phyloP scores from a whole-genome alignment of 2,113 vertebrate species.

The Periophthalmodon schlosseri region DNA sequence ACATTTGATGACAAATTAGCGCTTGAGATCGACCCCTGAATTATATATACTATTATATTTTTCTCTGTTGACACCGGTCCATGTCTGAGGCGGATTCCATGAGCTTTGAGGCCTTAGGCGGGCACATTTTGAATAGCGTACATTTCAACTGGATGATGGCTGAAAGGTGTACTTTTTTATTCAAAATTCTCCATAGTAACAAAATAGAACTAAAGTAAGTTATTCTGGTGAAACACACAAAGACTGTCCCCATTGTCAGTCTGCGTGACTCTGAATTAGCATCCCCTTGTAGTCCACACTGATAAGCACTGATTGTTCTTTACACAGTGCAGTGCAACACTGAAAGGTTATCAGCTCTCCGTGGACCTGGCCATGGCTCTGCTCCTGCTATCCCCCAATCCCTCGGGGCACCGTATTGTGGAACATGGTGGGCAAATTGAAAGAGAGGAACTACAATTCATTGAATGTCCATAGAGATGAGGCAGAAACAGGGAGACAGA shows the following conservation, averaged over 20 bases:
- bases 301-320: conserved; percentile 76
- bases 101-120: background rate
- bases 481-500: conserved; percentile 7
- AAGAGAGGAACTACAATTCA: conserved; percentile 63
- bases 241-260: conserved; percentile 30
- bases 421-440: conserved; percentile 61
- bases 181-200: background rate
- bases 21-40: no score
- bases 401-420: conserved; percentile 54
- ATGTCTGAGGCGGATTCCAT: no score
- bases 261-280: conserved; percentile 64
- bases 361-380: conserved; percentile 59
- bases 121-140: background rate
- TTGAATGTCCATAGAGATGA: conserved; percentile 54
- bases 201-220: conserved; percentile 9
- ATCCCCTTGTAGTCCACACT: conserved; percentile 57
- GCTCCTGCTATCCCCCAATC: conserved; percentile 45
- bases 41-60: no score
- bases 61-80: no score
- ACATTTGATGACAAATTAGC: no score
- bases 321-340: conserved; percentile 59
- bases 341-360: conserved; percentile 73
- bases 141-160: background rate
- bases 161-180: background rate
- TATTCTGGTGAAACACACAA: conserved; percentile 29